Conservation (phyloP, 2,888 invertebrate genomes). For the Argyra leucocephala region DNA sequence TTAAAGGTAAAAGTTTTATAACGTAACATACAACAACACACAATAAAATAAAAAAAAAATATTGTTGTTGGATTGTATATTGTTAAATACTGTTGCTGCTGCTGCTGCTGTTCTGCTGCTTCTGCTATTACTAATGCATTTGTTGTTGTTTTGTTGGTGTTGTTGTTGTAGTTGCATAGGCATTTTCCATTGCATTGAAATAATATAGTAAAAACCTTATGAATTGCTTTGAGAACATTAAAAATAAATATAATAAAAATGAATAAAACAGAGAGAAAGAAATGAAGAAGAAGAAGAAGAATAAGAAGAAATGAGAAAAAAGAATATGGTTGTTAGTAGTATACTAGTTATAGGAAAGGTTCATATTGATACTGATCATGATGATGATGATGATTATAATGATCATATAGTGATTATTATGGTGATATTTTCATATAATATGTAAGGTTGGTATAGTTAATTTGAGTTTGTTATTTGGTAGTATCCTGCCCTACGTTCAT, state of each 20-base stretch:
- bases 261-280: background rate
- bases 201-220: background rate
- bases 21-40: background rate
- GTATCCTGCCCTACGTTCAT: constrained; percentile 6
- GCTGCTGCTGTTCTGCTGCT: constrained; percentile 20
- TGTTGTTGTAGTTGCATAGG: background rate
- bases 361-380: background rate
- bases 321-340: too few species aligned
- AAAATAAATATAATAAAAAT: background rate
- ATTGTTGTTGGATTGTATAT: background rate
- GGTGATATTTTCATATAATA: background rate
- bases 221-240: background rate
- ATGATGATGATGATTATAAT: background rate
- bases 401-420: background rate
- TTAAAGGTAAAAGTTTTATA: background rate
- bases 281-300: background rate
- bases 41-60: too few species aligned
- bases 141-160: constrained; percentile 7
- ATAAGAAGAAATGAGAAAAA: background rate
- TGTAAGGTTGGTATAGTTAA: background rate
- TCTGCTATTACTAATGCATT: constrained; percentile 10
- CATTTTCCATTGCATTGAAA: background rate
- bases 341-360: too few species aligned
- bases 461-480: constrained; percentile 6
- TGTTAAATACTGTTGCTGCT: constrained; percentile 10